phyloP scores from a whole-genome alignment of 2,888 invertebrate genomes.

The Sphecodes monilicornis region DNA sequence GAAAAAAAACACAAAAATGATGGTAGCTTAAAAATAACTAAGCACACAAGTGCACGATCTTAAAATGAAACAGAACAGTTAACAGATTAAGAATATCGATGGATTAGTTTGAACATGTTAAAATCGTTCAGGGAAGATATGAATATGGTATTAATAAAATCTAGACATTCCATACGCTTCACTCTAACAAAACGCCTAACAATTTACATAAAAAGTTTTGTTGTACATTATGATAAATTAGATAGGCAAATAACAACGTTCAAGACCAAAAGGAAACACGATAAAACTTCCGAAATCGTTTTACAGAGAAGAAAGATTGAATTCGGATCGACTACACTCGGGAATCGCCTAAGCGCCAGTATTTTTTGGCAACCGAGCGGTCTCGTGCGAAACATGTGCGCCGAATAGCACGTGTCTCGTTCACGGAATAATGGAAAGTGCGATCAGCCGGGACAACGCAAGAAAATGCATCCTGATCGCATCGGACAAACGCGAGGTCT shows the following conservation, averaged over 20 bases:
- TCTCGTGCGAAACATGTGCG: slow-evolving; percentile 25
- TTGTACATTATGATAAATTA: not conserved
- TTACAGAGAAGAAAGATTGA: not conserved
- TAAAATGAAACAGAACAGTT: too few relatives aligned
- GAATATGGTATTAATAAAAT: not conserved
- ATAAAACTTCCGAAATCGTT: not conserved
- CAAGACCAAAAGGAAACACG: not conserved
- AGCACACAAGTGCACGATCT: too few relatives aligned
- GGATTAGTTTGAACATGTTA: not conserved
- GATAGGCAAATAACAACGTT: too few relatives aligned
- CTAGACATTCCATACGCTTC: not conserved
- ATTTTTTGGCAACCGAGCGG: slow-evolving; percentile 19
- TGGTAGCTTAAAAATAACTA: too few relatives aligned
- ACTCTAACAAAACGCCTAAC: too few relatives aligned
- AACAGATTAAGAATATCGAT: too few relatives aligned
- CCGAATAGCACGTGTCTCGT: slow-evolving; percentile 19
- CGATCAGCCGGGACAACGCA: slow-evolving; percentile 9
- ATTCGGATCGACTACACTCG: not conserved
- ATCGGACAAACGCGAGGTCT: slow-evolving; percentile 1
- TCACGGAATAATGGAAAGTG: slow-evolving; percentile 7
- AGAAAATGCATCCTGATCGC: not conserved
- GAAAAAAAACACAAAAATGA: too few relatives aligned
- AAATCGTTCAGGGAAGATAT: not conserved
- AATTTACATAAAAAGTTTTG: not conserved
- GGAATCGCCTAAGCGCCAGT: not conserved